Evolutionary conservation across 23 tunicate genomes (phyloP).

Genomic region (Clavelina lepadiformis): DNA sequence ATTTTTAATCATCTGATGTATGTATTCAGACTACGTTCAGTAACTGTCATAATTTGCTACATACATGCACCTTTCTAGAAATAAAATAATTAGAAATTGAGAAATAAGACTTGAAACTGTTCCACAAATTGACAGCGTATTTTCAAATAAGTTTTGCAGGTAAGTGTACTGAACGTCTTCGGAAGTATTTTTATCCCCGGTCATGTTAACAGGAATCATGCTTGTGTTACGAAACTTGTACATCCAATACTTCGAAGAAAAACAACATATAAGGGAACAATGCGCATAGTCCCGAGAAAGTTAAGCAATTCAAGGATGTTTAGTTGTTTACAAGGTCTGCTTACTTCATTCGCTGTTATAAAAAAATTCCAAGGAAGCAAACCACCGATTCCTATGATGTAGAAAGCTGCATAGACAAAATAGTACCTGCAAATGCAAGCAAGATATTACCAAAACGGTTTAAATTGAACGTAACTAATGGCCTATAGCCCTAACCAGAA

Average conservation of each 20-base stretch:
- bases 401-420: constrained; percentile 41
- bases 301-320: background rate
- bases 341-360: constrained; percentile 83
- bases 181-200: background rate
- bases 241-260: constrained; percentile 79
- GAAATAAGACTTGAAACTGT: constrained; percentile 68
- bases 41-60: no score
- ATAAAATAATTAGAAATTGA: constrained; percentile 53
- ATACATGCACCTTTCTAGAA: constrained; percentile 75
- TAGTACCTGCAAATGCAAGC: constrained; percentile 53
- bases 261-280: background rate
- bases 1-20: no score
- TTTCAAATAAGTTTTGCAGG: constrained; percentile 50
- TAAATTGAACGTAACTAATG: no score
- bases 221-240: constrained; percentile 42
- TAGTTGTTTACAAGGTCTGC: background rate
- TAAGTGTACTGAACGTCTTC: constrained; percentile 5
- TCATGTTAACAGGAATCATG: constrained; percentile 7
- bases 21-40: no score
- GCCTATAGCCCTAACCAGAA: no score
- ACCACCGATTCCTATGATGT: constrained; percentile 67
- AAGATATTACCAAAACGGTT: no score
- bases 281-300: no score
- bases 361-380: constrained; percentile 94
- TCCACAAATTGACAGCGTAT: constrained; percentile 66